Evolutionary conservation across 2,888 invertebrate genomes (phyloP), one percentile per base, ranked within the genome.

Genomic region (Andrena fulva): DNA sequence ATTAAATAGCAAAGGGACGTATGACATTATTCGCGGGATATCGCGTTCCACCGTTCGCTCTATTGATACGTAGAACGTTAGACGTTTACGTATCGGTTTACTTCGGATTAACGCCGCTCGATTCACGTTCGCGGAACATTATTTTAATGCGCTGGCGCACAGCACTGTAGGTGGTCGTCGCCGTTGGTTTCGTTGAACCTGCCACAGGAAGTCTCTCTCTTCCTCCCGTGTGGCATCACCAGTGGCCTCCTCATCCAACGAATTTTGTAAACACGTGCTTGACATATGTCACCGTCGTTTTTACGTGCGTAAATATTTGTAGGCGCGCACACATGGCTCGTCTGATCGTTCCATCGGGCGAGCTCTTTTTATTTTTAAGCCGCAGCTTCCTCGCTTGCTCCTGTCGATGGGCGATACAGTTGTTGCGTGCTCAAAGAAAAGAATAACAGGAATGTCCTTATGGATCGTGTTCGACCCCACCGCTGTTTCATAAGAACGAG

Each of bases 201-300:
- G 33, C 12, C 10, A 60, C 12, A 56, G 48, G 59, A 79, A 69
- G 31, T 62, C 29, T 1, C 12, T 42, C 2, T 8, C 5, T 33
- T 1, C 29, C 56, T 24, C 56, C 56, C 24, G 10, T 4, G 1
- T 4, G 8, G 20, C n/a, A 20, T 20, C 60, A 2, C 5, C 67
- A 31, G 24, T 52, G 31, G 59, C 56, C 42, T 67, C n/a, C 29
- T 66, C 24, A 16, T 27, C n/a, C 7, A 33, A 56, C 62, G 33
- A 56, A 82, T 84, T 42, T 59, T 35, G 10, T 68, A 71, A 75
- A 82, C 83, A 82, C 63, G 59, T 84, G 83, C 20, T 24, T 54
- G 59, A 78, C 82, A 82, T 56, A 29, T 82, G 83, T 68, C 70
- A 52, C 50, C 20, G 35, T 70, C 48, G 68, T 56, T 68, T 74